Evolutionary conservation across 2,113 vertebrate species (phyloP).

Genomic region (Scopus umbretta): DNA sequence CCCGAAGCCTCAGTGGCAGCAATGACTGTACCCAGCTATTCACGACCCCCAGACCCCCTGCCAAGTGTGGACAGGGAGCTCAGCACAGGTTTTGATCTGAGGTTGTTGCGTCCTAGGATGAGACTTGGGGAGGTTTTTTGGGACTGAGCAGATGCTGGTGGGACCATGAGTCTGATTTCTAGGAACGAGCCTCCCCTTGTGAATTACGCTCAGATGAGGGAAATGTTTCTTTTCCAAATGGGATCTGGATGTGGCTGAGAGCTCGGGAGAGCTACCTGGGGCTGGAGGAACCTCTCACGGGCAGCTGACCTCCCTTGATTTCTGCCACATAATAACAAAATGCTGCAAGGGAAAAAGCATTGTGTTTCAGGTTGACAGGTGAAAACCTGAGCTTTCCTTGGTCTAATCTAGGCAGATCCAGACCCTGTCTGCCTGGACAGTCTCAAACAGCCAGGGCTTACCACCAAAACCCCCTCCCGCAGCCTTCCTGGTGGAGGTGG

Average conservation of each 20-base stretch:
- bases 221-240: background rate
- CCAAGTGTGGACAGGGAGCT: background rate
- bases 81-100: background rate
- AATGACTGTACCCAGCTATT: background rate
- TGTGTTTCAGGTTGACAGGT: background rate
- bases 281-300: background rate
- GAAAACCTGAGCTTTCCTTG: background rate
- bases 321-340: background rate
- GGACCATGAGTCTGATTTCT: background rate
- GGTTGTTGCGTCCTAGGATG: background rate
- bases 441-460: background rate
- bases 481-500: background rate
- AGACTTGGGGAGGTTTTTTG: background rate
- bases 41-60: background rate
- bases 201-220: background rate
- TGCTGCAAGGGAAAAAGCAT: background rate
- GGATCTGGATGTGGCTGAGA: background rate
- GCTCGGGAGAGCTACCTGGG: background rate
- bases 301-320: background rate
- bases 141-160: background rate
- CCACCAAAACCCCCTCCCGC: background rate
- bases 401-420: background rate
- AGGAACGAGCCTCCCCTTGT: accelerated
- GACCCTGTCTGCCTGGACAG: background rate
- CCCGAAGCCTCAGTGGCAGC: accelerated